Conservation (phyloP, 2,113 vertebrate species). For the Aspiorhynchus laticeps region DNA sequence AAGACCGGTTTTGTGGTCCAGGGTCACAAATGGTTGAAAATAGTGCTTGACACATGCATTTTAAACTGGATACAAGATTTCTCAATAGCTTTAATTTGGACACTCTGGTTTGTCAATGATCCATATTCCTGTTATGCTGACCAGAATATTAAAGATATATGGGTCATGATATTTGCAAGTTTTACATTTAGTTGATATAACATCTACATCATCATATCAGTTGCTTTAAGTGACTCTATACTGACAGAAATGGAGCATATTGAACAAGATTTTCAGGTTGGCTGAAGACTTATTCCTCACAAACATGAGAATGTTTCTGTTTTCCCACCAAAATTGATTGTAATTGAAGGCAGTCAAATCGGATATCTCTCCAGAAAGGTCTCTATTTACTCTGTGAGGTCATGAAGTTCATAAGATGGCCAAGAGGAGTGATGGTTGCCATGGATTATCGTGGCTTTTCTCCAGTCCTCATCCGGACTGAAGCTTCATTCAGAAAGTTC, state of each 20-base stretch:
- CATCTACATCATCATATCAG: neutral
- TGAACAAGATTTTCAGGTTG: neutral
- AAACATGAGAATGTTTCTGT: neutral
- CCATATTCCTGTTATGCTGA: neutral
- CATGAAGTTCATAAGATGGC: slow-evolving; percentile 34
- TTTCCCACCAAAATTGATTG: neutral
- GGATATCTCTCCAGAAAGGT: neutral
- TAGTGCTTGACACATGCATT: too few species aligned
- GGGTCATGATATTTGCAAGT: neutral
- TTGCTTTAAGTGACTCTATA: neutral
- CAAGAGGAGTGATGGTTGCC: slow-evolving; percentile 28
- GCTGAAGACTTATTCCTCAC: neutral
- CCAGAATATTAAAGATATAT: neutral
- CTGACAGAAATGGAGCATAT: neutral
- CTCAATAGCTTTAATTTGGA: neutral
- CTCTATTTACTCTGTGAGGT: slow-evolving; percentile 9
- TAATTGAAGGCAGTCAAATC: neutral
- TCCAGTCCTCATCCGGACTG: slow-evolving; percentile 32
- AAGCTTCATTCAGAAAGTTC: slow-evolving; percentile 47
- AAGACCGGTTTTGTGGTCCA: too few species aligned
- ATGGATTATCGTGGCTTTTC: slow-evolving; percentile 47
- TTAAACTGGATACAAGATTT: neutral
- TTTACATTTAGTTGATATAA: neutral
- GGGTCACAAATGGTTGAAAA: too few species aligned
- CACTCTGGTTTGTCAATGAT: neutral